These are phyloP conservation scores for Callithrix jacchus DNA, from an alignment of 2,113 vertebrate genomes.

Conservation along the genomic window DNA sequence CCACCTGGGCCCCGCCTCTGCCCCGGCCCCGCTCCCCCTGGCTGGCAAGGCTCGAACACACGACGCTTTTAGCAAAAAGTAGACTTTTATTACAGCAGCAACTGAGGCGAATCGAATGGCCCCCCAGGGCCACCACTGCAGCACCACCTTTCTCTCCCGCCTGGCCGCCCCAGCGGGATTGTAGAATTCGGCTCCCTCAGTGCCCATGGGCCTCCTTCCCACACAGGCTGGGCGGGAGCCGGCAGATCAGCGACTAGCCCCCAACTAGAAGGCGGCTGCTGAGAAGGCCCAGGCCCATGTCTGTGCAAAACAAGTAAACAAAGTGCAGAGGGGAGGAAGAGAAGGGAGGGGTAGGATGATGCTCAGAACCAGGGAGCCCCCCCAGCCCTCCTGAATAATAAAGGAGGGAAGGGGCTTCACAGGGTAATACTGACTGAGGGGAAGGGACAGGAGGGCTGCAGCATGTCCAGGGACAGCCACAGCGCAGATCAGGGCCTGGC, in stretches of 20 bases:
- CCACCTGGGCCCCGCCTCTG: neutral
- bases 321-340: constrained; percentile 77
- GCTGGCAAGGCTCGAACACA: neutral
- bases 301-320: constrained; percentile 83
- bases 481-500: constrained; percentile 63
- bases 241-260: constrained; percentile 44
- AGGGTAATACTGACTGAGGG: constrained; percentile 80
- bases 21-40: neutral
- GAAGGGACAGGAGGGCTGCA: constrained; percentile 31
- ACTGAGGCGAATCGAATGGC: constrained; percentile 74
- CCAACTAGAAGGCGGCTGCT: constrained; percentile 63
- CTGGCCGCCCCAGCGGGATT: constrained; percentile 64
- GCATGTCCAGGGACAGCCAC: constrained; percentile 53
- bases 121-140: constrained; percentile 70
- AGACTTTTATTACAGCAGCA: constrained; percentile 82
- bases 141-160: constrained; percentile 76
- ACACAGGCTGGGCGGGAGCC: constrained; percentile 67
- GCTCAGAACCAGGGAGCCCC: constrained; percentile 54
- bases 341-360: neutral
- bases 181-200: constrained; percentile 62
- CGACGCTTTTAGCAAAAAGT: constrained; percentile 72
- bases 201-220: constrained; percentile 51
- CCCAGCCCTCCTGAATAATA: constrained; percentile 42
- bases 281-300: constrained; percentile 75
- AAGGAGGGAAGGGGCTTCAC: constrained; percentile 64